Evolutionary conservation across 2,113 vertebrate genomes (phyloP).

Genomic region (Myanophis thanlyinensis): DNA sequence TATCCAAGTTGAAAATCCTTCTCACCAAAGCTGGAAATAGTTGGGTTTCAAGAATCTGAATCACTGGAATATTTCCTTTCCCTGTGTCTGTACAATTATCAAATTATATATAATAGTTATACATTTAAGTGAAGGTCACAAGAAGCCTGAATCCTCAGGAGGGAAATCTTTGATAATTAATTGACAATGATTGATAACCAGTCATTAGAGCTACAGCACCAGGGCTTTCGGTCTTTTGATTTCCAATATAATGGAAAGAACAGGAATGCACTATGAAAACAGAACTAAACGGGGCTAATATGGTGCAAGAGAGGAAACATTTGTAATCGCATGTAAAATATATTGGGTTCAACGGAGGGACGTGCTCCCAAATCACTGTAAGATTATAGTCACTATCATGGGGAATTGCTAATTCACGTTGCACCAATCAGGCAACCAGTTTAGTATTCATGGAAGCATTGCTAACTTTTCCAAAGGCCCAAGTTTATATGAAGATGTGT

Average conservation of each 20-base stretch:
- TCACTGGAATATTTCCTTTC: not conserved
- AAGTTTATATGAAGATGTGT: conserved; percentile 1
- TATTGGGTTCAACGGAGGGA: not conserved
- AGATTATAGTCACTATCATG: not conserved
- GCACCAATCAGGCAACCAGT: not conserved
- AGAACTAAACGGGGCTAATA: not conserved
- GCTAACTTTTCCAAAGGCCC: conserved; percentile 11
- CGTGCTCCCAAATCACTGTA: not conserved
- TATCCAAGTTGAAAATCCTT: not conserved
- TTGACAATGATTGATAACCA: conserved; percentile 61
- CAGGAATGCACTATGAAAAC: not conserved
- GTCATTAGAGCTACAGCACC: conserved; percentile 27
- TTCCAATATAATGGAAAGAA: not conserved
- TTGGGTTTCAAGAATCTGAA: not conserved
- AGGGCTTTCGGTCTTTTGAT: conserved; percentile 40
- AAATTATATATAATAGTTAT: not conserved
- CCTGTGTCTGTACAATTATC: conserved; percentile 4
- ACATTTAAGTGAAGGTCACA: conserved; percentile 15
- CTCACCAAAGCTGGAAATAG: not conserved
- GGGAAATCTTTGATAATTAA: conserved; percentile 62
- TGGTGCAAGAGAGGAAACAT: not conserved
- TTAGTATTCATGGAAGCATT: not conserved
- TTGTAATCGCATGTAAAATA: not conserved
- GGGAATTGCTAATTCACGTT: not conserved
- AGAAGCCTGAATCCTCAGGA: conserved; percentile 41